Percentiles rank a stretch among this genome's conserved stretches.
Evolutionary conservation across 1,140 invertebrate genomes (phyloP).

Genomic region (Chrysomallon squamiferum): DNA sequence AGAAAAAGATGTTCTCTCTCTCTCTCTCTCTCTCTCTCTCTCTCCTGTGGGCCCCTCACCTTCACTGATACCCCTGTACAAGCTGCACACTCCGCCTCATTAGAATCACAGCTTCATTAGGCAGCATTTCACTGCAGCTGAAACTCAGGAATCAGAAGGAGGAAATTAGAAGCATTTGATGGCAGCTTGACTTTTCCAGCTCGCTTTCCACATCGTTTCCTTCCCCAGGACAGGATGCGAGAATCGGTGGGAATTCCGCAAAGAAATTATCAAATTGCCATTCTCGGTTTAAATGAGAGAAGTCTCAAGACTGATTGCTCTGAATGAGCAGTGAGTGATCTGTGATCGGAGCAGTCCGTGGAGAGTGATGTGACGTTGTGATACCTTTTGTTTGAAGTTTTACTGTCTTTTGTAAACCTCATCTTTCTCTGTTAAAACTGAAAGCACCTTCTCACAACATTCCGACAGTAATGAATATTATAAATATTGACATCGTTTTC

Average conservation of each 20-base stretch:
- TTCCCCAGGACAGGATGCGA: slow-evolving; percentile 2
- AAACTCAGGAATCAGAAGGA: slow-evolving; percentile 1
- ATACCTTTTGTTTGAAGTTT: no score
- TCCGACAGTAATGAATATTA: no score
- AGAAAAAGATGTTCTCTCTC: no score
- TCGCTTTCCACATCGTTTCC: not conserved
- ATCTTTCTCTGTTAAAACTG: no score
- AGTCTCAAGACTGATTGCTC: slow-evolving; percentile 3
- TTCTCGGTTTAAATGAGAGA: not conserved
- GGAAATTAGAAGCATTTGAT: not conserved
- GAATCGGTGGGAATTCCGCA: slow-evolving; percentile 1
- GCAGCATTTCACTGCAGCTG: slow-evolving; percentile 4
- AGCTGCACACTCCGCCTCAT: slow-evolving; percentile 1
- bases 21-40: no score
- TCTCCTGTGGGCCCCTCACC: not conserved
- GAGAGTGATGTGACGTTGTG: no score
- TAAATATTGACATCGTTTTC: no score
- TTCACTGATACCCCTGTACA: not conserved
- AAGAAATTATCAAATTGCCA: slow-evolving; percentile 10
- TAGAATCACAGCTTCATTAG: slow-evolving; percentile 11
- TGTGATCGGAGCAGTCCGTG: no score
- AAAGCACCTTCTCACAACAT: no score
- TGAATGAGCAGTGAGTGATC: not conserved
- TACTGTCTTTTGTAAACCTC: no score
- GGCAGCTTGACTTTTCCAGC: not conserved